These are phyloP conservation scores for Sarcophaga bullata DNA, from an alignment of 1,140 invertebrate genomes.

Conservation along the genomic window DNA sequence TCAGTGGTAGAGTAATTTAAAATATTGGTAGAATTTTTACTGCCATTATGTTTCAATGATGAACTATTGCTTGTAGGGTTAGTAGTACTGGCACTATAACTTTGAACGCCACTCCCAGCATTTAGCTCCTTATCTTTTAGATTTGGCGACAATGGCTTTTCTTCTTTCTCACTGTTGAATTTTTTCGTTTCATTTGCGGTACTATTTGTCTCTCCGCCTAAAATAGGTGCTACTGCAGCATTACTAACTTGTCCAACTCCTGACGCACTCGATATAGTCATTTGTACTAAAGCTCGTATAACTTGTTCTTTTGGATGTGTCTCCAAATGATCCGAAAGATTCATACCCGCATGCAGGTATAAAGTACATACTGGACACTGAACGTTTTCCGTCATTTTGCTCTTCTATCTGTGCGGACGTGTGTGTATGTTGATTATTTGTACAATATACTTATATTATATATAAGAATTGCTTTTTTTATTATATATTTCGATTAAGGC, in stretches of 20 bases:
- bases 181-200: not conserved
- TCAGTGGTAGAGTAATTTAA: not conserved
- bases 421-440: slow-evolving; percentile 25
- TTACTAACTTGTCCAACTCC: not conserved
- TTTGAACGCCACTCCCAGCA: not conserved
- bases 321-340: slow-evolving; percentile 79
- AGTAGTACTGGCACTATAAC: not conserved
- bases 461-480: not conserved
- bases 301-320: slow-evolving; percentile 88
- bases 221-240: not conserved
- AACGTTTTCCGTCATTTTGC: slow-evolving; percentile 69
- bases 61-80: slow-evolving; percentile 23
- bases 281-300: slow-evolving; percentile 79
- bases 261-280: slow-evolving; percentile 55
- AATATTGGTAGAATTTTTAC: slow-evolving; percentile 4
- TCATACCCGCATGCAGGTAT: slow-evolving; percentile 82
- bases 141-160: not conserved
- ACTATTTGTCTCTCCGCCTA: slow-evolving; percentile 28
- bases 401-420: not conserved
- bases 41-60: not conserved
- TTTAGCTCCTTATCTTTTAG: not conserved
- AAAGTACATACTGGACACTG: slow-evolving; percentile 85
- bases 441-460: slow-evolving; percentile 1
- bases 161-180: not conserved
- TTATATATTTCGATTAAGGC: slow-evolving; percentile 11